These are phyloP conservation scores for Chrysemys picta DNA, from an alignment of 2,113 vertebrate species.

Conservation along the genomic window DNA sequence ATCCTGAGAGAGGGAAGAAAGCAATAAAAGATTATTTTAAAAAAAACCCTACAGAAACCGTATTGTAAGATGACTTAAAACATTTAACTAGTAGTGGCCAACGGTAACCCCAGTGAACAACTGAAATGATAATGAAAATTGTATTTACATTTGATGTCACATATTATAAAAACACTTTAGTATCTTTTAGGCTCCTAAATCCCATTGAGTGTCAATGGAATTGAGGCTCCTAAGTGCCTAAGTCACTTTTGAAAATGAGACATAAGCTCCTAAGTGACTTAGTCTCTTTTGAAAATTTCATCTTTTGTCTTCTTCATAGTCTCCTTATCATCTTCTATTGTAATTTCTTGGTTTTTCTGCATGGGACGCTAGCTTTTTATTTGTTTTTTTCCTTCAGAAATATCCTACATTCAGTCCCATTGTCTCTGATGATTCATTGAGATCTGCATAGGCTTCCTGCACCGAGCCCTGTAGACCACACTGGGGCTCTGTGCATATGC, in stretches of 20 bases:
- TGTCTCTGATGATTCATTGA: neutral
- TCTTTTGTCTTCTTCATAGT: neutral
- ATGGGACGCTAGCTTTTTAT: neutral
- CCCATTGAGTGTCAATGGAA: neutral
- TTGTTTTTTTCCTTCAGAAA: neutral
- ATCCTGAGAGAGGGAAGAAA: conserved; percentile 1
- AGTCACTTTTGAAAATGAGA: neutral
- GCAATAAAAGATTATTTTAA: conserved; percentile 30
- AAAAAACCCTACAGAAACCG: neutral
- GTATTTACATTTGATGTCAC: neutral
- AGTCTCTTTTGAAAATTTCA: neutral
- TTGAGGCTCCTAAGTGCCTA: neutral
- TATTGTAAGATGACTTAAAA: neutral
- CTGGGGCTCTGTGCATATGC: neutral
- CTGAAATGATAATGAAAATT: neutral
- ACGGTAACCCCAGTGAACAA: neutral
- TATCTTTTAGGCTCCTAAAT: rapidly evolving
- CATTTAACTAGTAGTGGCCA: neutral
- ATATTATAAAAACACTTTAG: neutral
- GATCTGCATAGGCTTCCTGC: neutral
- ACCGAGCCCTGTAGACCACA: neutral
- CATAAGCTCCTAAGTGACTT: neutral
- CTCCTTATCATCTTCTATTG: neutral
- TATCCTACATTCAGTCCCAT: neutral
- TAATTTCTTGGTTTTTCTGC: neutral